Base-by-base conservation (phyloP, 2,888 invertebrate species). In the Drosophila longiperda region DNA sequence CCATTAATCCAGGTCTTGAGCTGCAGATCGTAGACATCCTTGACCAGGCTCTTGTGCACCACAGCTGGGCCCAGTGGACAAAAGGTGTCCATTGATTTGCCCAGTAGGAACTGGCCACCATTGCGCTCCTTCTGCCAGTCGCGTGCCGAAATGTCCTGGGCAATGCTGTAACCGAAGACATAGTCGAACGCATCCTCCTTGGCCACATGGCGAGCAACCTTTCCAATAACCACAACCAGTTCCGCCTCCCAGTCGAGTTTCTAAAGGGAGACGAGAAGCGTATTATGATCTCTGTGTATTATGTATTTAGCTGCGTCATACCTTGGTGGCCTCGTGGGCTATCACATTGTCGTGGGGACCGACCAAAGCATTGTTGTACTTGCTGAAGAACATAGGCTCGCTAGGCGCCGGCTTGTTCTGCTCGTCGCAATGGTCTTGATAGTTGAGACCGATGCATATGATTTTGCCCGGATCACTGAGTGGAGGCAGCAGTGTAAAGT, bases 241-340 rank as follows among this genome's bases (percentile, higher is more conserved):
- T 98, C 98, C 0, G 97, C 97, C 92, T 98, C 98, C 96, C 96
- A 97, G 91, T 97, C 97, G 0, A 97, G 95, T 93, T 95, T 95
- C 97, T 97, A 92, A 4, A 38, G 92, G 92, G 87, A 62, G 49
- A 63, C 4, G 53, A n/a, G 7, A 32, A 48, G 9, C 23, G 48
- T 26, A 3, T 23, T 7, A 50, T 57, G 20, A 32, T 64, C 36
- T 58, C 48, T 50, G 36, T 5, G 4, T 50, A 45, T 62, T 48
- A 53, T 23, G 48, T 29, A n/a, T 38, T 32, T 38, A 32, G 40
- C 11, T 42, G 2, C 1, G 11, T 76, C 94, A 91, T 93, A 96
- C 96, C 69, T 94, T 94, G 7, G 95, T 95, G 53, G 95, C 94
- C 66, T 93, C 90, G n/a, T 96, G 96, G 68, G 95, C 93, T 62